Base-by-base conservation (phyloP, 2,797 vertebrate genomes). In the Chaunax sp. region DNA sequence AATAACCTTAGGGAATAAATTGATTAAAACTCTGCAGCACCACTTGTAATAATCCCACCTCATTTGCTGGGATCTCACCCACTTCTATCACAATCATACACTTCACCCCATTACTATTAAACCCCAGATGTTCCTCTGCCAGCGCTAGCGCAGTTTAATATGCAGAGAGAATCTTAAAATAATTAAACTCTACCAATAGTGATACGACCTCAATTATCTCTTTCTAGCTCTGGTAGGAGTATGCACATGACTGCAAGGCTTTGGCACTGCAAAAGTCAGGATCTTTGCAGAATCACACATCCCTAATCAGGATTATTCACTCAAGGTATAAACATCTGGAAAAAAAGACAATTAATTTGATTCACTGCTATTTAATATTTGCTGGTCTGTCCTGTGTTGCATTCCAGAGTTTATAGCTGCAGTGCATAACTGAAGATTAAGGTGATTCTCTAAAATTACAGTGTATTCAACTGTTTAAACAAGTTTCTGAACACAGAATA, bases 141-240 rank as follows among this genome's bases (percentile, higher is more conserved):
- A 56, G 54, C 22, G 2, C 51, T 75, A 56, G 54, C 22, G 2
- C 51, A 73, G 67, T 72, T 89, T 88, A 85, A 90, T 86, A 90
- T 89, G 77, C 81, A 78, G 73, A 79, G 65, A 84, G 47, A 80
- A 80, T 87, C 57, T 47, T 37, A 85, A 88, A 90, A 88, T 87
- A 87, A 92, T 91, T 88, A 81, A 86, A 90, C 80, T 78, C 59
- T 14, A 40, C 23, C 69, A 86, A 82, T 85, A 88, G 82, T 86
- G 72, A 80, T 66, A 40, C 61, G 72, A 92, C 89, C 86, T 85
- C 90, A 90, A 82, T 92, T 89, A 89, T 75, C 74, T 86, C 20
- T 41, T 49, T 72, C 43, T 38, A 74, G 64, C 62, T 55, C 58
- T 44, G 16, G 44, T 62, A 46, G 69, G 71, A 61, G 28, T 19